Evolutionary conservation across 2,888 invertebrate genomes (phyloP).

Genomic region (Schrankia costaestrigalis): DNA sequence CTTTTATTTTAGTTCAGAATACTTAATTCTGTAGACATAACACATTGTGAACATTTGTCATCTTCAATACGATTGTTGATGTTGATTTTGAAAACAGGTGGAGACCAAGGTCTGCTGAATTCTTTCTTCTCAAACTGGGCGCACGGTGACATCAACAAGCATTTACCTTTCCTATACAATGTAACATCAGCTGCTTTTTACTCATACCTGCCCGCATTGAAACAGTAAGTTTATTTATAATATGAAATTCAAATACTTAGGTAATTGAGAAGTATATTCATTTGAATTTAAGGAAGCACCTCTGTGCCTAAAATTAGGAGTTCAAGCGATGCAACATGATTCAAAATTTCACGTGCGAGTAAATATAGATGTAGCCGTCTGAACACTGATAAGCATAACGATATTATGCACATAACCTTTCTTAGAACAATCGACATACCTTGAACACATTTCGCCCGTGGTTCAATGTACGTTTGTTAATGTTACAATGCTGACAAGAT

Average conservation of each 20-base stretch:
- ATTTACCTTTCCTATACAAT: slow-evolving; percentile 98
- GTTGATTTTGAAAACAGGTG: slow-evolving; percentile 73
- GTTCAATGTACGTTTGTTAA: no score
- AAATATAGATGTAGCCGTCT: no score
- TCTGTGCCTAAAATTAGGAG: no score
- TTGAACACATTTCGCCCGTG: not conserved
- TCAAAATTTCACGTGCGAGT: no score
- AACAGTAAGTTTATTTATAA: slow-evolving; percentile 85
- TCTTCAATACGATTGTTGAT: not conserved
- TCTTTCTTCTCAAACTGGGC: slow-evolving; percentile 97
- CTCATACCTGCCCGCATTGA: slow-evolving; percentile 98
- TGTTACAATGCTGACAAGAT: no score
- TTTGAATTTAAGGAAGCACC: no score
- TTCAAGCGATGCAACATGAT: no score
- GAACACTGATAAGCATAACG: no score
- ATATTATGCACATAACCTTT: no score
- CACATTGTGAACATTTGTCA: slow-evolving; percentile 11
- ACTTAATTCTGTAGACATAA: slow-evolving; percentile 1
- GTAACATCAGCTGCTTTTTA: slow-evolving; percentile 97
- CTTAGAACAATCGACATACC: not conserved
- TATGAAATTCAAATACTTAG: not conserved
- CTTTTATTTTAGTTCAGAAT: no score
- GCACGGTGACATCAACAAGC: slow-evolving; percentile 92
- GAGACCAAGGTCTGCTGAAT: slow-evolving; percentile 97
- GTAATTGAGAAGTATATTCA: no score